These are phyloP conservation scores for Peromyscus attwateri DNA, from an alignment of 2,797 vertebrate genomes.

Conservation along the genomic window DNA sequence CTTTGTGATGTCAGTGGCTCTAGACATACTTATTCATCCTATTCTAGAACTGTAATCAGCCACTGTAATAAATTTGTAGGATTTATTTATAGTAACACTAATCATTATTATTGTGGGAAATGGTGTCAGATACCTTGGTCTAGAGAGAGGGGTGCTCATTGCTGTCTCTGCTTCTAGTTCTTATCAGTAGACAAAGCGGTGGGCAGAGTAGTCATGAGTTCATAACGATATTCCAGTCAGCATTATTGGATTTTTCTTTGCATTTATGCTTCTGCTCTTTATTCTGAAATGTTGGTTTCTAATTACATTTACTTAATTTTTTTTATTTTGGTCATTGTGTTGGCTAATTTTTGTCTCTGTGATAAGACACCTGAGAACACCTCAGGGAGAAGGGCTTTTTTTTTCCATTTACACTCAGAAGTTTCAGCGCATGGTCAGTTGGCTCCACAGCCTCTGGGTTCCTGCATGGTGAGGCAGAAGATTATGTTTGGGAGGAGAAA, in stretches of 20 bases:
- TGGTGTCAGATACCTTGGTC: not conserved
- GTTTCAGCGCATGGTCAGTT: not conserved
- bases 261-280: conserved; percentile 20
- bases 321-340: not conserved
- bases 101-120: not conserved
- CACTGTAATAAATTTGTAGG: not conserved
- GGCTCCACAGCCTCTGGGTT: not conserved
- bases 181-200: conserved; percentile 5
- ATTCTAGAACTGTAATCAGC: not conserved
- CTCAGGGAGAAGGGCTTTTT: not conserved
- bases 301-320: not conserved
- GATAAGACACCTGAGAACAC: not conserved
- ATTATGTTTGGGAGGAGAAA: not conserved
- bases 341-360: not conserved
- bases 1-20: not conserved
- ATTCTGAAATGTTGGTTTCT: conserved; percentile 20
- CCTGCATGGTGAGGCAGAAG: not conserved
- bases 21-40: not conserved
- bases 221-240: conserved; percentile 10
- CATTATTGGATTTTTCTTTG: conserved; percentile 19
- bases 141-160: not conserved
- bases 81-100: not conserved
- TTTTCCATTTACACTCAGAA: not conserved
- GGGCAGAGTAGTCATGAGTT: not conserved
- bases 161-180: not conserved